Percentiles rank a stretch among this genome's conserved stretches.
Evolutionary conservation across 2,113 vertebrate genomes (phyloP).

Genomic region (Laticauda laticaudata): DNA sequence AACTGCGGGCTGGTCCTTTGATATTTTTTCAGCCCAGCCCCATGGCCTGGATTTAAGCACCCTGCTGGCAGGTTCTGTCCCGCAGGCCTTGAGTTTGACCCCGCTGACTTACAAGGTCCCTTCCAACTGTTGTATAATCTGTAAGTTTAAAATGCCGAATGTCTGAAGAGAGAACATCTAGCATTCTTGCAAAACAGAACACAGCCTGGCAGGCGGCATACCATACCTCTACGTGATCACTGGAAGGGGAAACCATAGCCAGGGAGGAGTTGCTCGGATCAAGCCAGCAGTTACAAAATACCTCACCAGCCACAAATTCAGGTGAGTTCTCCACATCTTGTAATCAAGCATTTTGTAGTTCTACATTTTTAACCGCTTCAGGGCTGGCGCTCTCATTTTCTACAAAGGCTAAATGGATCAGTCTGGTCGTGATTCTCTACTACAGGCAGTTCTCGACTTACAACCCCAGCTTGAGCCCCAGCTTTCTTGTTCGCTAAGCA

Average conservation of each 20-base stretch:
- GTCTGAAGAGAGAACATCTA: conserved; percentile 14
- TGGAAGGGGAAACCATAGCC: conserved; percentile 96
- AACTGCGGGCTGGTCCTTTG: too few species aligned
- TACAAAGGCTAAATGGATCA: neutral
- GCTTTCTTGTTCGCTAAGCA: accelerated
- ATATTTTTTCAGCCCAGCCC: too few species aligned
- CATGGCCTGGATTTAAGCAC: too few species aligned
- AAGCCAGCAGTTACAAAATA: conserved; percentile 93
- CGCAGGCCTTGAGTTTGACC: too few species aligned
- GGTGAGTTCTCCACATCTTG: conserved; percentile 73
- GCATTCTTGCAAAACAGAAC: conserved; percentile 76
- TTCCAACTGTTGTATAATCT: too few species aligned
- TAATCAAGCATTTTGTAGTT: conserved; percentile 26
- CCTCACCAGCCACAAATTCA: conserved; percentile 89
- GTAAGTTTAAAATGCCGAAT: neutral
- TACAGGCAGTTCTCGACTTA: neutral
- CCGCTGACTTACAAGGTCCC: too few species aligned
- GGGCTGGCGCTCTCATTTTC: neutral
- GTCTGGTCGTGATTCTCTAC: neutral
- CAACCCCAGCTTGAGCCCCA: neutral
- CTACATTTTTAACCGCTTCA: conserved; percentile 42
- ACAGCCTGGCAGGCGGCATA: conserved; percentile 80
- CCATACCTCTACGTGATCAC: conserved; percentile 92
- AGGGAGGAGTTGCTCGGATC: conserved; percentile 93
- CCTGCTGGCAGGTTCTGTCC: too few species aligned